A percentile compares a stretch with the other conserved stretches of the same genome.
These are phyloP conservation scores for Druon quercuslanigerum DNA, from an alignment of 1,140 invertebrate species.

Conservation along the genomic window DNA sequence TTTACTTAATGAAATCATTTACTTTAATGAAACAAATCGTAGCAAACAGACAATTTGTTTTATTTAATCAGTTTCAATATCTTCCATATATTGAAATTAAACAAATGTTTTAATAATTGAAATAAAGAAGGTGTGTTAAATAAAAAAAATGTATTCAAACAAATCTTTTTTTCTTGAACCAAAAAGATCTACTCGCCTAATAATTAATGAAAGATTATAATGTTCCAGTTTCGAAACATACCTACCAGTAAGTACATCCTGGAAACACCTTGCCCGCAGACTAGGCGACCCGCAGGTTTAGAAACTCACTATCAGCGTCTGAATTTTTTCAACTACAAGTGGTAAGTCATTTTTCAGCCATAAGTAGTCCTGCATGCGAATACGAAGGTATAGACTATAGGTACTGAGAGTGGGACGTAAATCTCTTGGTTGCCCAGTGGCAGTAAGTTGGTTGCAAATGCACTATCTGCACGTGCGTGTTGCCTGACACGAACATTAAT, in stretches of 20 bases:
- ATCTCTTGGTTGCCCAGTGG: conserved; percentile 47
- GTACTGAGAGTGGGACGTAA: conserved; percentile 39
- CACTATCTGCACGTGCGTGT: conserved; percentile 35
- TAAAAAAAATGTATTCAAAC: too few relatives aligned
- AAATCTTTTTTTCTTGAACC: too few relatives aligned
- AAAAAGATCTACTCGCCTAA: too few relatives aligned
- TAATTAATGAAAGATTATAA: too few relatives aligned
- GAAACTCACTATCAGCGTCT: conserved; percentile 31
- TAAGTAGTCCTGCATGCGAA: conserved; percentile 29
- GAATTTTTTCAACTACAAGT: conserved; percentile 37
- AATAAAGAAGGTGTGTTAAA: too few relatives aligned
- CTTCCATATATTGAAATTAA: too few relatives aligned
- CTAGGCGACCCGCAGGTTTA: conserved; percentile 40
- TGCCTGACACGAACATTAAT: conserved; percentile 30
- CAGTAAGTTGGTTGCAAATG: conserved; percentile 42
- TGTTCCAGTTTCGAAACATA: not conserved
- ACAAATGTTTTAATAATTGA: too few relatives aligned
- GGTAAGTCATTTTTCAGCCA: conserved; percentile 37
- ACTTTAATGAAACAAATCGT: too few relatives aligned
- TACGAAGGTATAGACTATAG: conserved; percentile 5
- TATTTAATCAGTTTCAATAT: too few relatives aligned
- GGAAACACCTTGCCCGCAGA: conserved; percentile 43
- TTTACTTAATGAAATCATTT: too few relatives aligned
- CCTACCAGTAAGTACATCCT: not conserved
- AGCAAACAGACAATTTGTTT: too few relatives aligned